phyloP scores from a whole-genome alignment of 23 tunicate genomes.

The Trididemnum nubilum region DNA sequence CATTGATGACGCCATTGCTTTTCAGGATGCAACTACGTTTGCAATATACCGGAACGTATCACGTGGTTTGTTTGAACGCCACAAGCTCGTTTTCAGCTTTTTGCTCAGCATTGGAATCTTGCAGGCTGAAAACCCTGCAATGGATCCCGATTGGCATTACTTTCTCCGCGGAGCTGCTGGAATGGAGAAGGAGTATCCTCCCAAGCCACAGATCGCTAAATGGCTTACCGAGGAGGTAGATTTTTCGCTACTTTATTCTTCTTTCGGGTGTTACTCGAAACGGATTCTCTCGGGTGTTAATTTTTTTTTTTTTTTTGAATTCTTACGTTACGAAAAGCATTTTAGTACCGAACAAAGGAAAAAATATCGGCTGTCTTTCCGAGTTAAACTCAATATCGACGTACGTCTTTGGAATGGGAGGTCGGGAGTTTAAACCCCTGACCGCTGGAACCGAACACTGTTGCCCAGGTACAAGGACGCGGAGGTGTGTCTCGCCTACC shows the following conservation, averaged over 20 bases:
- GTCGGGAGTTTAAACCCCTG: too few relatives aligned
- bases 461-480: too few relatives aligned
- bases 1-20: neutral
- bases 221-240: conserved; percentile 83
- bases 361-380: too few relatives aligned
- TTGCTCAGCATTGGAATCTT: conserved; percentile 77
- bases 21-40: conserved; percentile 61
- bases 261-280: neutral
- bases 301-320: neutral
- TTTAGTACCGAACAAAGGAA: neutral
- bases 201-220: conserved; percentile 49
- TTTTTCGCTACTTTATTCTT: too few relatives aligned
- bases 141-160: conserved; percentile 62
- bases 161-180: conserved; percentile 78
- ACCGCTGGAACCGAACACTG: too few relatives aligned
- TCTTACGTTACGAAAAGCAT: neutral
- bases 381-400: too few relatives aligned
- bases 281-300: neutral
- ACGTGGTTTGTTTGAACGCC: conserved; percentile 83
- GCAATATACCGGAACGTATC: conserved; percentile 88
- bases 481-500: too few relatives aligned
- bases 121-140: conserved; percentile 23
- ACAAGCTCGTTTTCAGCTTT: conserved; percentile 92
- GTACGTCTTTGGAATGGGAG: too few relatives aligned
- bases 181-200: conserved; percentile 55